Evolutionary conservation across 2,797 vertebrate species (phyloP).

Genomic region (Rhynchonycteris naso): DNA sequence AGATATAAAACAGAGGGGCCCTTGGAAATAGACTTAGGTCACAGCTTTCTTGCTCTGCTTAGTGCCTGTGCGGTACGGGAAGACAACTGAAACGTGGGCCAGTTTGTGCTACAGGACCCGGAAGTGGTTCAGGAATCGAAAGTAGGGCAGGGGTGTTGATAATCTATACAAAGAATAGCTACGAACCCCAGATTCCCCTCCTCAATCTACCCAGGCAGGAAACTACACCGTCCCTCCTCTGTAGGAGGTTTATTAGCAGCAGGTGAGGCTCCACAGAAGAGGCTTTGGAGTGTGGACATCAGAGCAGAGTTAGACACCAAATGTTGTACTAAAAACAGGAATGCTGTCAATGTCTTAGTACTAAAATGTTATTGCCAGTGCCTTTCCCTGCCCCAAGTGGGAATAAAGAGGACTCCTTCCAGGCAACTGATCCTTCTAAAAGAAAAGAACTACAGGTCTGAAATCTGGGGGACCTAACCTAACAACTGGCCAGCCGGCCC

Average conservation of each 20-base stretch:
- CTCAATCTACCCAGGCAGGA: not conserved
- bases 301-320: not conserved
- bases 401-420: not conserved
- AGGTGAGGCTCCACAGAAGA: not conserved
- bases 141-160: not conserved
- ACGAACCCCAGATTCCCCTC: not conserved
- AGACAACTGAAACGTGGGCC: too few relatives aligned
- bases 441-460: not conserved
- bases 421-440: not conserved
- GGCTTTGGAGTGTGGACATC: not conserved
- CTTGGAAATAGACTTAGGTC: not conserved
- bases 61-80: too few relatives aligned
- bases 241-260: not conserved
- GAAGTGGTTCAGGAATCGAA: not conserved
- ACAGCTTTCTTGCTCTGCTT: not conserved
- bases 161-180: not conserved
- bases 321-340: not conserved
- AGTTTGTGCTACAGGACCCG: not conserved
- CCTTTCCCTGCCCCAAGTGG: not conserved
- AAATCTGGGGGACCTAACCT: not conserved
- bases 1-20: not conserved
- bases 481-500: not conserved
- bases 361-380: not conserved
- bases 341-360: not conserved
- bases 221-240: not conserved